These are phyloP conservation scores for Amphipoea lucens DNA, from an alignment of 2,888 invertebrate species.

Conservation along the genomic window DNA sequence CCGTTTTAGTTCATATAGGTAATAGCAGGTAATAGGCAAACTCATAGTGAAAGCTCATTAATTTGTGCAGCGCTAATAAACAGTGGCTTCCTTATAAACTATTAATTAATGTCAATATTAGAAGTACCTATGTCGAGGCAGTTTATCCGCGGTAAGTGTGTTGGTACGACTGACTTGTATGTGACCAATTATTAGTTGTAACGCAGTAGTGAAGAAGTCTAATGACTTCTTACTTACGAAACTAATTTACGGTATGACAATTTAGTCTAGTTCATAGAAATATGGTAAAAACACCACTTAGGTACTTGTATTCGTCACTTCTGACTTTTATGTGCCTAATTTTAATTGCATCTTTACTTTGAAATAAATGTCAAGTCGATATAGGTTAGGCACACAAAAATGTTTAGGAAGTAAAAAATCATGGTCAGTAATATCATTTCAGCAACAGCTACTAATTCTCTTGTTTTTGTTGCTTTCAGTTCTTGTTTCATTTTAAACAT, in stretches of 20 bases:
- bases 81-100: constrained; percentile 7
- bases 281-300: too few species aligned
- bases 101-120: constrained; percentile 23
- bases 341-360: too few species aligned
- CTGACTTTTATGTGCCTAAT: too few species aligned
- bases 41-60: neutral
- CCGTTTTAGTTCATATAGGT: neutral
- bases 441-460: neutral
- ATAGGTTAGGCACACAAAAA: neutral
- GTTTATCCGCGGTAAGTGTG: neutral
- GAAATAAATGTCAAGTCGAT: too few species aligned
- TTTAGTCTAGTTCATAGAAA: neutral
- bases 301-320: too few species aligned
- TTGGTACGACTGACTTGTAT: constrained; percentile 1
- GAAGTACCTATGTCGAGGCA: neutral
- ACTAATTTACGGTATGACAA: neutral
- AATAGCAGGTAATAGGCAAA: neutral
- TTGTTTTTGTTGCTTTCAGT: neutral
- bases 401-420: neutral
- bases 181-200: constrained; percentile 19
- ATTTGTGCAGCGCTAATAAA: constrained; percentile 11
- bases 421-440: neutral
- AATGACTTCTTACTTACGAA: too few species aligned
- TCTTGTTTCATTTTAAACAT: neutral
- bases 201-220: constrained; percentile 4